Evolutionary conservation across 2,888 invertebrate genomes (phyloP).

Genomic region (Synergus laeviventris): DNA sequence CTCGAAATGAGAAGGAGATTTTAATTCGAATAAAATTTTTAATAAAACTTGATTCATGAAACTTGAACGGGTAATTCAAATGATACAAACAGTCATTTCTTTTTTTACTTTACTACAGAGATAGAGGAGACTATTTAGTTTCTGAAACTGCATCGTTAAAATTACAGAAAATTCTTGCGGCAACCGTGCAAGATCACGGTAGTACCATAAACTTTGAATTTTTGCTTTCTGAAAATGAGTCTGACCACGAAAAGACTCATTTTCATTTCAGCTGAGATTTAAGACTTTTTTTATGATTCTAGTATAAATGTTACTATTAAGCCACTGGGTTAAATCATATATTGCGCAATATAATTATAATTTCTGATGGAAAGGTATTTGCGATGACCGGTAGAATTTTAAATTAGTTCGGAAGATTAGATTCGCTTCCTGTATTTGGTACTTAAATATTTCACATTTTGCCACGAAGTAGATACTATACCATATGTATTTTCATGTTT

Average conservation of each 20-base stretch:
- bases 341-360: background rate
- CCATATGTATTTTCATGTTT: too few relatives aligned
- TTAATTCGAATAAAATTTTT: background rate
- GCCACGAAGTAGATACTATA: background rate
- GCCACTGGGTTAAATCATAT: background rate
- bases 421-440: background rate
- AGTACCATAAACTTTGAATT: background rate
- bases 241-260: background rate
- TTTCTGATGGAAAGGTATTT: background rate
- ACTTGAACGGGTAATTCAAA: background rate
- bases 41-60: background rate
- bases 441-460: background rate
- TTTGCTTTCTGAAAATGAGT: background rate
- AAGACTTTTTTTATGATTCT: background rate
- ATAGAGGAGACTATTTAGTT: too few relatives aligned
- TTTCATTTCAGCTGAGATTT: background rate
- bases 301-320: background rate
- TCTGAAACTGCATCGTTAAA: background rate
- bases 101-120: background rate
- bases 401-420: background rate
- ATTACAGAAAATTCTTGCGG: background rate
- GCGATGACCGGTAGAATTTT: background rate
- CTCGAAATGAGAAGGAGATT: constrained; percentile 3
- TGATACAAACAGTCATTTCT: background rate
- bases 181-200: background rate